phyloP scores from a whole-genome alignment of 2,888 invertebrate genomes.

The Drosophila prolongata region DNA sequence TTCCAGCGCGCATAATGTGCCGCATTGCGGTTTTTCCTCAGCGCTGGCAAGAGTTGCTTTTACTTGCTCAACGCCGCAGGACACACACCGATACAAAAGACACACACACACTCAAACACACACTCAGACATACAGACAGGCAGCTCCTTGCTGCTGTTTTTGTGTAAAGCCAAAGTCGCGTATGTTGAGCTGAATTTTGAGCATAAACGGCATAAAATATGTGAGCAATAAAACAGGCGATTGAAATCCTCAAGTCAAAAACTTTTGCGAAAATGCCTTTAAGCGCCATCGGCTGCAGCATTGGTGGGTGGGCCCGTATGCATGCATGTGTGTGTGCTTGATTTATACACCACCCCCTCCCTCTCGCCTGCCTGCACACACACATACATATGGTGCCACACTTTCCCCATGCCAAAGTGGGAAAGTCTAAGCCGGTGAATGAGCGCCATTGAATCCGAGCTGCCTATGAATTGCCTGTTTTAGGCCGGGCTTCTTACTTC shows the following conservation, averaged over 20 bases:
- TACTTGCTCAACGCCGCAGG: constrained; percentile 56
- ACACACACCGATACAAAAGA: constrained; percentile 36
- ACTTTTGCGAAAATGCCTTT: constrained; percentile 73
- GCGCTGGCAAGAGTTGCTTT: constrained; percentile 62
- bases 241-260: constrained; percentile 77
- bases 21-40: constrained; percentile 80
- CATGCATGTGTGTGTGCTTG: constrained; percentile 30
- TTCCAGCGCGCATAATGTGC: constrained; percentile 80
- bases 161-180: constrained; percentile 32
- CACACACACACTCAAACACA: constrained; percentile 1
- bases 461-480: constrained; percentile 70
- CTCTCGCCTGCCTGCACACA: no score
- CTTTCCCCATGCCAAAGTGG: constrained; percentile 33
- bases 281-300: constrained; percentile 68
- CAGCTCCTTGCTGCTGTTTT: constrained; percentile 43
- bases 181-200: constrained; percentile 70
- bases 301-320: constrained; percentile 13
- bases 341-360: constrained; percentile 19
- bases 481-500: constrained; percentile 48
- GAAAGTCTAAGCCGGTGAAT: constrained; percentile 73
- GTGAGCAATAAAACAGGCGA: constrained; percentile 79
- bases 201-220: constrained; percentile 80
- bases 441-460: constrained; percentile 69
- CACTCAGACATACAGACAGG: constrained; percentile 3
- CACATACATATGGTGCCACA: constrained; percentile 56